phyloP scores from a whole-genome alignment of 2,888 invertebrate species.

The Agrochola litura region DNA sequence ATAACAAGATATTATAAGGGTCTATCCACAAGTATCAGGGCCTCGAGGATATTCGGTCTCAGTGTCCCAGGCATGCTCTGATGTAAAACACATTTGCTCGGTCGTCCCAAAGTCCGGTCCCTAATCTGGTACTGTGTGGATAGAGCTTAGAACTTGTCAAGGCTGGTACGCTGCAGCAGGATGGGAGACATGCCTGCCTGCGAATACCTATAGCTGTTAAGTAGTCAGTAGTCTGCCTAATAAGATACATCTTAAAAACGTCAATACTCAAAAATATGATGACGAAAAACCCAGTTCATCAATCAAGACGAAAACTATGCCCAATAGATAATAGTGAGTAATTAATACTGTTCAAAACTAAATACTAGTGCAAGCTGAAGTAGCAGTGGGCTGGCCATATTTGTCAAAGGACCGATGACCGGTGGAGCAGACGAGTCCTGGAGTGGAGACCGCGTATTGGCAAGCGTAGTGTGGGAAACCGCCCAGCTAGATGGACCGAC shows the following conservation, averaged over 20 bases:
- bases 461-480: background rate
- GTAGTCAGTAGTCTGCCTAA: slow-evolving; percentile 5
- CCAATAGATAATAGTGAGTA: background rate
- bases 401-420: background rate
- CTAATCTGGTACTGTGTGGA: background rate
- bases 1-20: background rate
- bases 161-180: background rate
- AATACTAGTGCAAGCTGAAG: background rate
- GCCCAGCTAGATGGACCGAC: background rate
- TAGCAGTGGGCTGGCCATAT: background rate
- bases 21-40: background rate
- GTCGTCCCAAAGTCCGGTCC: background rate
- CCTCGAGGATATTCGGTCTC: background rate
- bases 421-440: background rate
- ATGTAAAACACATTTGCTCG: background rate
- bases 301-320: slow-evolving; percentile 13
- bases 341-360: slow-evolving; percentile 3
- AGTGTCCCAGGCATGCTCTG: background rate
- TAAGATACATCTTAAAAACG: background rate
- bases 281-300: background rate
- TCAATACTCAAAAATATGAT: slow-evolving; percentile 6
- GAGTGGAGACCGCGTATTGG: background rate
- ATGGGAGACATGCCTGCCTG: background rate
- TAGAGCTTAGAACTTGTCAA: background rate
- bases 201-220: background rate